Evolutionary conservation across 1,140 invertebrate species (phyloP).

Genomic region (Holcopasites calliopsidis): DNA sequence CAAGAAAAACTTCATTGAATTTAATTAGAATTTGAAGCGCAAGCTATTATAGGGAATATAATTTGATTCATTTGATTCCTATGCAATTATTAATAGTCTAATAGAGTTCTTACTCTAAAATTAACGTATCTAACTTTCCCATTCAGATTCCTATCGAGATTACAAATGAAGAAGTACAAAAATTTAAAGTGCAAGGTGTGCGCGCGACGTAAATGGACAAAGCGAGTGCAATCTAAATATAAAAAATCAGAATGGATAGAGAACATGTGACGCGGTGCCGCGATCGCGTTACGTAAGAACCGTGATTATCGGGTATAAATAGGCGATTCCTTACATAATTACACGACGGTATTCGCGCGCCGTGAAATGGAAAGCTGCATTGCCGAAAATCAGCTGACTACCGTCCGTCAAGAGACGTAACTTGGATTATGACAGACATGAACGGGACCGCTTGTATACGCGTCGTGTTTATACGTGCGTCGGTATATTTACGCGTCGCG

Average conservation of each 20-base stretch:
- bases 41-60: too few relatives aligned
- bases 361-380: constrained; percentile 44
- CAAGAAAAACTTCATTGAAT: too few relatives aligned
- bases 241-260: constrained; percentile 14
- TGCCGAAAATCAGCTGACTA: constrained; percentile 68
- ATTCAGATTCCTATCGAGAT: too few relatives aligned
- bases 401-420: too few relatives aligned
- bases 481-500: constrained; percentile 8
- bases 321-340: constrained; percentile 44
- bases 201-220: background rate
- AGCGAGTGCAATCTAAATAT: constrained; percentile 34
- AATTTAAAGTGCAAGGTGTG: background rate
- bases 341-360: background rate
- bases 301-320: constrained; percentile 38
- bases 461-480: background rate
- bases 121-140: too few relatives aligned
- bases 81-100: too few relatives aligned
- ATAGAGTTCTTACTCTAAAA: too few relatives aligned
- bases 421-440: constrained; percentile 56
- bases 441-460: constrained; percentile 53
- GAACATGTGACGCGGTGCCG: constrained; percentile 14
- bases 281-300: constrained; percentile 21
- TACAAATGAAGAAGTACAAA: background rate
- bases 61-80: too few relatives aligned
- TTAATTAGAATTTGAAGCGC: too few relatives aligned